Conservation (phyloP, 2,797 vertebrate species). For the Sarcoramphus papa region DNA sequence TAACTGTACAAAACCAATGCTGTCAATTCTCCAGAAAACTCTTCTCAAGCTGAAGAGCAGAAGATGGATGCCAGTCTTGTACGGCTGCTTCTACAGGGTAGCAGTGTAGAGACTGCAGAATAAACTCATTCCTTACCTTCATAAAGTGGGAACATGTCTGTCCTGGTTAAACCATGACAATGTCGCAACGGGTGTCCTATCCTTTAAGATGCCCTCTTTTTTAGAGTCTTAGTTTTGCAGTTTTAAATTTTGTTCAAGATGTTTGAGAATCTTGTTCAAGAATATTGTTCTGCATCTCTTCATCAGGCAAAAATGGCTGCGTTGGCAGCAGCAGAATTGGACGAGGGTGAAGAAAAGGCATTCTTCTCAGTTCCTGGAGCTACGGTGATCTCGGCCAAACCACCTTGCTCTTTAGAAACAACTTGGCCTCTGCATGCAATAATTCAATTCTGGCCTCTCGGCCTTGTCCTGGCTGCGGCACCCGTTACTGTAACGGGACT, state of each 20-base stretch:
- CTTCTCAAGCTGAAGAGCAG: background rate
- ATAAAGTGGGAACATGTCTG: too few relatives aligned
- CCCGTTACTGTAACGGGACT: conserved; percentile 71
- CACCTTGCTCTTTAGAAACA: background rate
- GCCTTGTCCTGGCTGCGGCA: conserved; percentile 83
- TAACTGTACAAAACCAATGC: background rate
- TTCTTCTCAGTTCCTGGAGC: background rate
- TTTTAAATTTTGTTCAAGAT: background rate
- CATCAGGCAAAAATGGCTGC: conserved; percentile 77
- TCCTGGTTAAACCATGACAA: too few relatives aligned
- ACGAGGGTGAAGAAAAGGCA: conserved; percentile 71
- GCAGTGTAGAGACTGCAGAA: background rate
- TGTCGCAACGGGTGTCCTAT: background rate
- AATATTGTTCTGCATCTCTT: background rate
- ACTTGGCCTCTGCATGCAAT: background rate
- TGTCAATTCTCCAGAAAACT: background rate
- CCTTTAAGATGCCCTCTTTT: background rate
- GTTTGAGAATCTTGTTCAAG: background rate
- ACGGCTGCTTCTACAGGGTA: background rate
- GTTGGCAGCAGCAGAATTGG: conserved; percentile 86
- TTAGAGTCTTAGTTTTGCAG: background rate
- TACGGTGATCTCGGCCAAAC: background rate
- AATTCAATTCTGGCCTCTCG: conserved; percentile 84
- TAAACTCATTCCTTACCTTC: background rate
- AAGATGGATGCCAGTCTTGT: background rate